Conservation (phyloP, 2,113 vertebrate genomes). For the Taurulus bubalis region DNA sequence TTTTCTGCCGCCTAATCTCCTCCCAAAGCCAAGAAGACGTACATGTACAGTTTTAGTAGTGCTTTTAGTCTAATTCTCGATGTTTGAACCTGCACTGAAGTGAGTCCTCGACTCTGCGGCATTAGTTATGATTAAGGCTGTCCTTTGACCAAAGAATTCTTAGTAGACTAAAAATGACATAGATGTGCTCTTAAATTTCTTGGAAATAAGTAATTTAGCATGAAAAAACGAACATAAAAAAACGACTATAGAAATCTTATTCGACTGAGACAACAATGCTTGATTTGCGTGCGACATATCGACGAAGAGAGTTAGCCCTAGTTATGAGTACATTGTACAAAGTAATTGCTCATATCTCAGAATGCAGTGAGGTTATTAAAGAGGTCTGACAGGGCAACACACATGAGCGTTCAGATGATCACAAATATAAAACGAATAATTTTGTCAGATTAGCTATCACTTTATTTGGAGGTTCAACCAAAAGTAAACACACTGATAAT, state of each 20-base stretch:
- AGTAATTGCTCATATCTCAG: neutral
- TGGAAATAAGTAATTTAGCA: neutral
- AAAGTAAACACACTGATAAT: neutral
- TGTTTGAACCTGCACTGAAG: neutral
- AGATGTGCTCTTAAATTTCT: neutral
- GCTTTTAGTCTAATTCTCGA: constrained; percentile 18
- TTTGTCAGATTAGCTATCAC: neutral
- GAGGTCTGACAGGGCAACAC: neutral
- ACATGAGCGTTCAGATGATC: neutral
- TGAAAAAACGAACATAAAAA: too few species aligned
- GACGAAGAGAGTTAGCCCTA: too few species aligned
- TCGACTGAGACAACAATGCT: too few species aligned
- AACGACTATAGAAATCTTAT: too few species aligned
- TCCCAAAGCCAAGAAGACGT: constrained; percentile 47
- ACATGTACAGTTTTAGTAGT: neutral
- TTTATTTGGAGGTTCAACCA: neutral
- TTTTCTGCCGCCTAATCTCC: constrained; percentile 53
- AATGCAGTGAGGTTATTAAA: neutral
- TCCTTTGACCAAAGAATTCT: neutral
- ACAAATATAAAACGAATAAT: neutral
- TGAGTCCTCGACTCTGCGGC: neutral
- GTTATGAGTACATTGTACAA: too few species aligned
- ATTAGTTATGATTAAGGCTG: neutral
- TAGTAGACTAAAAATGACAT: neutral
- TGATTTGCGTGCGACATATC: too few species aligned